Percentiles rank a stretch among this genome's conserved stretches.
phyloP scores from a whole-genome alignment of 1,140 invertebrate species.

The Triops longicaudatus region DNA sequence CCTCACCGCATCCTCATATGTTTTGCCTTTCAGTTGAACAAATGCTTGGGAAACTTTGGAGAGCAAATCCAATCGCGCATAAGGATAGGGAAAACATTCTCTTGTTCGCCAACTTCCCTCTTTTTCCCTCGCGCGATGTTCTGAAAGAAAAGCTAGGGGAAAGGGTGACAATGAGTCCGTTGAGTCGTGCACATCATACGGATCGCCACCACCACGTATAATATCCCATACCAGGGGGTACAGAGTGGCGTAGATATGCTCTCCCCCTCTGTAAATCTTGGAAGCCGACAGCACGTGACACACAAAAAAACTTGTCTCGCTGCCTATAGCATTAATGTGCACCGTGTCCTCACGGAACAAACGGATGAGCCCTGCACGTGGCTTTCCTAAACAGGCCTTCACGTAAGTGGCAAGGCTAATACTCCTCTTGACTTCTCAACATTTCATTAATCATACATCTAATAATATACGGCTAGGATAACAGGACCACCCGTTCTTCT shows the following conservation, averaged over 20 bases:
- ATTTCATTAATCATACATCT: conserved; percentile 8
- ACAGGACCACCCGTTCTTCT: neutral
- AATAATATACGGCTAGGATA: neutral
- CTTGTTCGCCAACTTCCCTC: neutral
- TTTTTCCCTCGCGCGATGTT: neutral
- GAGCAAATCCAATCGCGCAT: conserved; percentile 14
- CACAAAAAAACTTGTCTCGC: neutral
- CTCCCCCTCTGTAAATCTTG: conserved; percentile 4
- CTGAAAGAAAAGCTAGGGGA: neutral
- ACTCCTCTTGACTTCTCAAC: neutral
- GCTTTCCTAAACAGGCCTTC: neutral
- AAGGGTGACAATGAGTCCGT: conserved; percentile 11
- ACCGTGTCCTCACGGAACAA: conserved; percentile 6
- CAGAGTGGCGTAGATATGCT: neutral
- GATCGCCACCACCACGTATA: conserved; percentile 14
- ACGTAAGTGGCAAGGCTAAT: conserved; percentile 12
- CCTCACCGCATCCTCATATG: neutral
- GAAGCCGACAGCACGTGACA: conserved; percentile 5
- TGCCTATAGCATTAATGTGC: neutral
- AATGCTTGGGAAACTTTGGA: neutral
- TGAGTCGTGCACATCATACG: conserved; percentile 11
- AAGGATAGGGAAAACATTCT: conserved; percentile 12
- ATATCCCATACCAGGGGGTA: neutral
- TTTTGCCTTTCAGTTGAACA: conserved; percentile 12
- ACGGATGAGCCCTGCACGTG: neutral